Percentiles rank a stretch among this genome's conserved stretches.
Evolutionary conservation across 2,888 invertebrate genomes (phyloP).

Genomic region (Hirtodrosophila cameraria): DNA sequence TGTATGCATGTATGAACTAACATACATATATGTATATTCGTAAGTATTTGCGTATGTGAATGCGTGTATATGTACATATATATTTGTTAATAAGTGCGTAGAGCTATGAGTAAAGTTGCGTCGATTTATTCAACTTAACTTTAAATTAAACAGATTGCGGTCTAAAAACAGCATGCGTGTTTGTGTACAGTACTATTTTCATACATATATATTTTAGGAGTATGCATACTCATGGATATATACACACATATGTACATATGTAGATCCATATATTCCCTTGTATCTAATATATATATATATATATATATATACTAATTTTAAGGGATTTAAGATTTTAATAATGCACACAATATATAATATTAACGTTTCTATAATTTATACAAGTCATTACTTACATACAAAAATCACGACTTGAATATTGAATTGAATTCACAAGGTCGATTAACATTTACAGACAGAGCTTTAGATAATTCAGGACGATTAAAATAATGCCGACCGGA

Average conservation of each 20-base stretch:
- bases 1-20: neutral
- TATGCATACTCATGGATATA: neutral
- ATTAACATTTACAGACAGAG: slow-evolving; percentile 2
- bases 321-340: too few relatives aligned
- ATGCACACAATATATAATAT: too few relatives aligned
- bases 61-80: slow-evolving; percentile 4
- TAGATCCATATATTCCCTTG: too few relatives aligned
- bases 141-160: slow-evolving; percentile 31
- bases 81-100: neutral
- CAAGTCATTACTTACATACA: slow-evolving; percentile 11
- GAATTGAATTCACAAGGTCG: neutral
- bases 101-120: slow-evolving; percentile 8
- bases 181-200: neutral
- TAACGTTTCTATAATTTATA: neutral
- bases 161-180: neutral
- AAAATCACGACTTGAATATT: slow-evolving; percentile 23
- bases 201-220: neutral
- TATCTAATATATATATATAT: neutral
- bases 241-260: neutral
- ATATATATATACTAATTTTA: neutral
- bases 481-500: neutral
- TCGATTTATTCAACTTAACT: slow-evolving; percentile 8
- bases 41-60: too few relatives aligned
- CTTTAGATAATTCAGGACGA: neutral
- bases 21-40: neutral